phyloP scores from a whole-genome alignment of 2,888 invertebrate species.

The Phyto melanocephala region DNA sequence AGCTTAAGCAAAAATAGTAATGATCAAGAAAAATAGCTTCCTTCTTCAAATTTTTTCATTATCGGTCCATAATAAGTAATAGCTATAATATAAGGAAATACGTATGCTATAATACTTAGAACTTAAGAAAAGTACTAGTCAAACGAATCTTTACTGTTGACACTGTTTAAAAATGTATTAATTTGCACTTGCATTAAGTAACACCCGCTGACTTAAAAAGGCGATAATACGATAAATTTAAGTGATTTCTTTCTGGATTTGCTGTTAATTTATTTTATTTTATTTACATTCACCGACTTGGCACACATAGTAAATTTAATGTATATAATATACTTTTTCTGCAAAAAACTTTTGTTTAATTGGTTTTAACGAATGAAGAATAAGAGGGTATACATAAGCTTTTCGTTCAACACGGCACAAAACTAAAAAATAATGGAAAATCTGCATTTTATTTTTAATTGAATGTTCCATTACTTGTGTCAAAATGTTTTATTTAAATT shows the following conservation, averaged over 20 bases:
- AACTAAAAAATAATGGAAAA: conserved; percentile 38
- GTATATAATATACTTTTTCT: conserved; percentile 15
- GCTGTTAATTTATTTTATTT: conserved; percentile 3
- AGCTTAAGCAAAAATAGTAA: too few relatives aligned
- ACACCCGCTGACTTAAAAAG: conserved; percentile 49
- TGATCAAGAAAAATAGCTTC: too few relatives aligned
- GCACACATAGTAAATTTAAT: conserved; percentile 40
- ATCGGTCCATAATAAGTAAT: too few relatives aligned
- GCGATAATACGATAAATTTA: conserved; percentile 53
- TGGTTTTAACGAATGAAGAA: background rate
- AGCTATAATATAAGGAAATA: too few relatives aligned
- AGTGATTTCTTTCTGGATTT: conserved; percentile 32
- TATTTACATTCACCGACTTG: conserved; percentile 55
- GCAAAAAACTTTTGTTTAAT: background rate
- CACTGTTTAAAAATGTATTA: conserved; percentile 14
- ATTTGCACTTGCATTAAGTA: conserved; percentile 43
- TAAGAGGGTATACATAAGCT: conserved; percentile 5
- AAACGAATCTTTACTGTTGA: background rate
- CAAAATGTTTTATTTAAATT: conserved; percentile 45
- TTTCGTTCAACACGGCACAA: conserved; percentile 21
- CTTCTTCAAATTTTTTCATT: too few relatives aligned
- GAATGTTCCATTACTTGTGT: conserved; percentile 52
- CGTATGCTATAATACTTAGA: too few relatives aligned
- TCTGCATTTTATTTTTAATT: conserved; percentile 30
- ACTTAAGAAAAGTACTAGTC: too few relatives aligned